These are phyloP conservation scores for Mastigias papua DNA, from an alignment of 30 jellyfish, hydroid and myxozoan species.

Conservation along the genomic window DNA sequence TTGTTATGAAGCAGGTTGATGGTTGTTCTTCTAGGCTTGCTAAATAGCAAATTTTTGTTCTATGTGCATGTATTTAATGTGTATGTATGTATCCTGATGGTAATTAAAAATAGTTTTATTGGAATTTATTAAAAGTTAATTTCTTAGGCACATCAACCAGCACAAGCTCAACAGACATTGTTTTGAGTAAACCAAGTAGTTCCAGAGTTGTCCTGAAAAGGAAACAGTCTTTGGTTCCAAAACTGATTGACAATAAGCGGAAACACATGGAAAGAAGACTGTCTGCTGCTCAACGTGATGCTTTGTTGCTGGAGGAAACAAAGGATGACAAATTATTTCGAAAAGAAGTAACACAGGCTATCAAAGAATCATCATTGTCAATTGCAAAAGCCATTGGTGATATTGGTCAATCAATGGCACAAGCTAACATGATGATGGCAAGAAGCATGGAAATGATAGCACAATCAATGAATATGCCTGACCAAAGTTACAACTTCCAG, in stretches of 20 bases:
- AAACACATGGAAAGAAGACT: conserved; percentile 17
- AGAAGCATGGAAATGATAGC: background rate
- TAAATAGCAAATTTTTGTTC: background rate
- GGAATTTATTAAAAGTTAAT: background rate
- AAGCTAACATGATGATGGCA: background rate
- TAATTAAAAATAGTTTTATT: background rate
- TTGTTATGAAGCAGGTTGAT: background rate
- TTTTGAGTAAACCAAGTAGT: background rate
- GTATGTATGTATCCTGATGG: background rate
- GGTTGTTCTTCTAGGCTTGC: background rate
- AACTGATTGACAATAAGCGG: conserved; percentile 55
- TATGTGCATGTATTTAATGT: background rate
- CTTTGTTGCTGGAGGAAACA: background rate
- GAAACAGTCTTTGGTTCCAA: background rate
- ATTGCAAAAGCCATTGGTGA: background rate
- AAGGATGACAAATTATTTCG: conserved; percentile 27
- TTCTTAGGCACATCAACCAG: background rate
- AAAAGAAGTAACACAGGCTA: conserved; percentile 37
- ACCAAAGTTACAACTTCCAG: background rate
- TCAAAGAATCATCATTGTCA: background rate
- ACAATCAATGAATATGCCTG: background rate
- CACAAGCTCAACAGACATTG: background rate
- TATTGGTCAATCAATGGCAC: background rate
- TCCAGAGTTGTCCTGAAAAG: background rate
- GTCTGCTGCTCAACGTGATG: conserved; percentile 53